Base-by-base conservation (phyloP, 2,888 invertebrate species). In the Catocala nupta region DNA sequence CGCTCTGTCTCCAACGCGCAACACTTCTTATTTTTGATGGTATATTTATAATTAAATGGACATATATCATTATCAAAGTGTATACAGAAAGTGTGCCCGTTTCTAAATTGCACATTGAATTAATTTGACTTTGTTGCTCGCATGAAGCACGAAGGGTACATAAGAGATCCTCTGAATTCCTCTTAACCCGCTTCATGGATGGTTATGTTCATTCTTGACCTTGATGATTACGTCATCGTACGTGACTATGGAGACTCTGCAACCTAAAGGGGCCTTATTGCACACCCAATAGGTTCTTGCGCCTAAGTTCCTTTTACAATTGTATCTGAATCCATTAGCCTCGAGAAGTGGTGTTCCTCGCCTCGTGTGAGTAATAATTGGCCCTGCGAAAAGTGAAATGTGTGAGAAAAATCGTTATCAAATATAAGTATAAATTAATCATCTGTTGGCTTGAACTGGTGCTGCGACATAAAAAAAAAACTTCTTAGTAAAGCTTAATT, bases 191-290 rank as follows among this genome's bases (percentile, higher is more conserved):
- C 11, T 6, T 47, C 4, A 49, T 10, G 43, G 43, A 68, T 85
- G 83, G 50, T 76, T 80, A 60, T 86, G 85, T 36, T 67, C 48
- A 57, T 79, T 70, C 25, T 74, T 80, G 11, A 68, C 65, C 13
- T 61, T 69, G 12, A 85, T 60, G 12, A 84, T 77, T 36, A 73
- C 62, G n/a, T 84, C 70, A 11, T 79, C 70, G 12, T 63, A 68
- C 0, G 86, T 87, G 3, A 81, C 71, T 8, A 87, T 68, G 1
- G 81, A 78, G 1, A 81, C 86, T 42, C 72, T 79, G 50, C 88
- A 87, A 5, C 78, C 78, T 68, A 68, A 71, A 1, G 65, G 73
- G 5, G 71, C 76, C 63, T 66, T 71, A 68, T 71, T 79, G 64
- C 77, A 80, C 34, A 65, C 66, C 81, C 75, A 77, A 42, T 73